Base-by-base conservation (phyloP, 2,888 invertebrate species). In the Platycheirus albimanus region DNA sequence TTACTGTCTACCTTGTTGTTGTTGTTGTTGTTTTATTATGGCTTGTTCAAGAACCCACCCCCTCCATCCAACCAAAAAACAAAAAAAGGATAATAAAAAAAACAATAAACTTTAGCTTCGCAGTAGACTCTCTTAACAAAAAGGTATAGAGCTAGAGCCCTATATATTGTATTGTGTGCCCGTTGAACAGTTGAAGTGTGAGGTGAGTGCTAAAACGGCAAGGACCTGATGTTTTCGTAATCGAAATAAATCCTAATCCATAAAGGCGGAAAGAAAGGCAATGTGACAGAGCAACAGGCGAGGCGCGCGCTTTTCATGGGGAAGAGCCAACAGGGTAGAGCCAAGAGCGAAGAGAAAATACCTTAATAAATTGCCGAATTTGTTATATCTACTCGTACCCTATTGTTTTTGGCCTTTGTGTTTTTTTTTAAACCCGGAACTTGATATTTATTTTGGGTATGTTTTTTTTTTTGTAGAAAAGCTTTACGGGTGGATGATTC, bases 221-320 rank as follows among this genome's bases (percentile, higher is more conserved):
- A 45, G 17, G 41, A 58, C 45, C 66, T 41, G 43, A 41, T 79
- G 70, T 66, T 19, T 58, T 49, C 47, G 76, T 66, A 81, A 81
- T 71, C 70, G 52, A 58, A 76, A 76, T 81, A 71, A 71, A 81
- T 76, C 66, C 70, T 61, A 49, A 71, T 69, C 52, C 76, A 24
- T 49, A 17, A 61, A 72, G 72, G 71, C 52, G 20, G 30, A 67
- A 63, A 43, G 61, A 41, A 56, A 33, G 13, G 5, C 3, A 54
- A 63, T 56, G 81, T 77, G 71, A 71, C 71, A 66, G 38, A 3
- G 77, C 81, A 83, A 83, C 81, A 83, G 81, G 81, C 77, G 30
- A 43, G 47, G 24, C n/a, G n/a, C n/a, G n/a, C n/a, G 7, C 49
- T 24, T 49, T 38, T 15, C 49, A 7, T 8, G 30, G 51, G 30